A percentile compares a stretch with the other conserved stretches of the same genome.
Conservation (phyloP, 2,797 vertebrate genomes). For the Prunella strophiata region DNA sequence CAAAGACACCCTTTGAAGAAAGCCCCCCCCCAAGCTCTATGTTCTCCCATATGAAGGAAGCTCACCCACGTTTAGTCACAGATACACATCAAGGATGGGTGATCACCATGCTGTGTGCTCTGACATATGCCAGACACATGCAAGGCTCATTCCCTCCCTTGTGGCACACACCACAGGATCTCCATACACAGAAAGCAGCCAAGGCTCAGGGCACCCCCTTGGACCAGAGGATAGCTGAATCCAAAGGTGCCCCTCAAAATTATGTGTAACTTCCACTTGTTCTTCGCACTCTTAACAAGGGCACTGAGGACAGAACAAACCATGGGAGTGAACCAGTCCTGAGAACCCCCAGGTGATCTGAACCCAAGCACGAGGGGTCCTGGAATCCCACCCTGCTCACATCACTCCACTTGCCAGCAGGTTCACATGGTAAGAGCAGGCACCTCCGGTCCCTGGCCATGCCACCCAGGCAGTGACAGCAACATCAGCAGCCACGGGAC, state of each 20-base stretch:
- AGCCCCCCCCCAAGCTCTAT: background rate
- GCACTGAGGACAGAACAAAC: background rate
- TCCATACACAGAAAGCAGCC: accelerated
- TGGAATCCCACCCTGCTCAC: background rate
- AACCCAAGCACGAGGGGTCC: accelerated
- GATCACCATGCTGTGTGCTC: accelerated
- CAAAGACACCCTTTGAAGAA: background rate
- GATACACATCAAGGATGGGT: background rate
- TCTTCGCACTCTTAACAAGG: background rate
- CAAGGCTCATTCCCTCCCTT: accelerated
- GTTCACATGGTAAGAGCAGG: accelerated
- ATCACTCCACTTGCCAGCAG: accelerated
- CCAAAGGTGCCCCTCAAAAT: background rate
- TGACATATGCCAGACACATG: accelerated
- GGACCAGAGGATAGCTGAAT: background rate
- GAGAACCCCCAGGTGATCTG: background rate
- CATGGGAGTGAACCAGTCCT: background rate
- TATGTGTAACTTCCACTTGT: accelerated
- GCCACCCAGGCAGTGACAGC: background rate
- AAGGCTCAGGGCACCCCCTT: background rate
- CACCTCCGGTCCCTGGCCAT: background rate
- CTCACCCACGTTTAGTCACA: background rate
- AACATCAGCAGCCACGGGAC: background rate
- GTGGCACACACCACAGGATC: accelerated
- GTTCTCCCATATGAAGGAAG: background rate